Conservation (phyloP, 1,140 invertebrate species). For the Drosophila pallidifrons region DNA sequence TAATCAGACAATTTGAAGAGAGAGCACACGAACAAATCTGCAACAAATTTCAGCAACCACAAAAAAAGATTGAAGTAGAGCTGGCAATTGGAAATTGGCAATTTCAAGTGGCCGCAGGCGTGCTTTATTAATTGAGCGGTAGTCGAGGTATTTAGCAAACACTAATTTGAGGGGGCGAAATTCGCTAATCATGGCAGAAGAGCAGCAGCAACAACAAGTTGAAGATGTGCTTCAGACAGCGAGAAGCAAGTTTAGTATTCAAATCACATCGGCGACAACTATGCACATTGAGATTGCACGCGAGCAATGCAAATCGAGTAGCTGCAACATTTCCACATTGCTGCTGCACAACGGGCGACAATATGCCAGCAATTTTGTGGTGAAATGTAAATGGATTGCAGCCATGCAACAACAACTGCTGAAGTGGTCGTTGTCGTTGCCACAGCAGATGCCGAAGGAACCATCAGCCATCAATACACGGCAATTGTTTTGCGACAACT, state of each 20-base stretch:
- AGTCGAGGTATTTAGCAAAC: background rate
- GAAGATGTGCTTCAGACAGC: background rate
- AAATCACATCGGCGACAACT: background rate
- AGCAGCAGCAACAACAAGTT: background rate
- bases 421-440: too few relatives aligned
- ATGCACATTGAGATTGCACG: conserved; percentile 15
- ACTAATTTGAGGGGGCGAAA: conserved; percentile 7
- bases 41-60: too few relatives aligned
- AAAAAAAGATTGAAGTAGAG: too few relatives aligned
- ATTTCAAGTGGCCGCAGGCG: conserved; percentile 20
- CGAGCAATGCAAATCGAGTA: background rate
- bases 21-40: too few relatives aligned
- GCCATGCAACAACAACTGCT: too few relatives aligned
- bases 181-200: background rate
- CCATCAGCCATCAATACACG: too few relatives aligned
- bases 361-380: conserved; percentile 8
- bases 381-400: background rate
- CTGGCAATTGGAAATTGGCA: background rate
- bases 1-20: too few relatives aligned
- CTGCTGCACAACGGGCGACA: conserved; percentile 21
- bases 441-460: too few relatives aligned
- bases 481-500: too few relatives aligned
- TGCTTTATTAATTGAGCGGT: conserved; percentile 40
- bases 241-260: background rate
- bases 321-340: conserved; percentile 19